Evolutionary conservation across 2,113 vertebrate species (phyloP).

Genomic region (Cottus gobio): DNA sequence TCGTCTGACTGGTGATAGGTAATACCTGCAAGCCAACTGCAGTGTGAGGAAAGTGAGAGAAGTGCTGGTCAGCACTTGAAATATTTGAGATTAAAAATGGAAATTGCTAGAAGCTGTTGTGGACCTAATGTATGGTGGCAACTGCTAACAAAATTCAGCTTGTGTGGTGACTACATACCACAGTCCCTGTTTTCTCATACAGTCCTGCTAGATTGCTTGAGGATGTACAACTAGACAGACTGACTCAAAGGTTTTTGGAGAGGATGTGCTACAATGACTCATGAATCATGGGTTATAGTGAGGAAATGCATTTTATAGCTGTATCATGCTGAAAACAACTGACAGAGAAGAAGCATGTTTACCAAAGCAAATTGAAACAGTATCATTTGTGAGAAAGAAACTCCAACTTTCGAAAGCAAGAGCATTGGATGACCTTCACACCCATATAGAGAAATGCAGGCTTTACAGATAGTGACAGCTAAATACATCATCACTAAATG

Average conservation of each 20-base stretch:
- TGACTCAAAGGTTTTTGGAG: background rate
- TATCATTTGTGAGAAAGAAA: background rate
- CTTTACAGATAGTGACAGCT: background rate
- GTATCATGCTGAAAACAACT: background rate
- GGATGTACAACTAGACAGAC: slow-evolving; percentile 8
- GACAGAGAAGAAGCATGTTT: background rate
- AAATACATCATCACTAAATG: background rate
- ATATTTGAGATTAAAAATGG: slow-evolving; percentile 40
- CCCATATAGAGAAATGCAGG: background rate
- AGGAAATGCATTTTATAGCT: slow-evolving; percentile 28
- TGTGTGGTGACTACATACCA: slow-evolving; percentile 7
- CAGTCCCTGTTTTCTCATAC: background rate
- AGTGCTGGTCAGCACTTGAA: slow-evolving; percentile 32
- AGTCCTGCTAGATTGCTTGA: background rate
- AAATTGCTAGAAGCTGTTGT: slow-evolving; percentile 14
- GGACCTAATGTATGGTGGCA: slow-evolving; percentile 27
- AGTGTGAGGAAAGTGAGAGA: slow-evolving; percentile 18
- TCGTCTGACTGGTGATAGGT: slow-evolving; percentile 40
- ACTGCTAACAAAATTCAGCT: slow-evolving; percentile 21
- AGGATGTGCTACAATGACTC: slow-evolving; percentile 18
- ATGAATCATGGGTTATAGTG: slow-evolving; percentile 18
- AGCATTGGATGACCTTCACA: background rate
- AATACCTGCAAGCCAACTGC: slow-evolving; percentile 29
- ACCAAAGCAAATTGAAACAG: background rate
- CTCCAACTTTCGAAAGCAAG: slow-evolving; percentile 15